A percentile compares a stretch with the other conserved stretches of the same genome.
phyloP scores from a whole-genome alignment of 2,888 invertebrate species.

The Crossocerus cetratus region DNA sequence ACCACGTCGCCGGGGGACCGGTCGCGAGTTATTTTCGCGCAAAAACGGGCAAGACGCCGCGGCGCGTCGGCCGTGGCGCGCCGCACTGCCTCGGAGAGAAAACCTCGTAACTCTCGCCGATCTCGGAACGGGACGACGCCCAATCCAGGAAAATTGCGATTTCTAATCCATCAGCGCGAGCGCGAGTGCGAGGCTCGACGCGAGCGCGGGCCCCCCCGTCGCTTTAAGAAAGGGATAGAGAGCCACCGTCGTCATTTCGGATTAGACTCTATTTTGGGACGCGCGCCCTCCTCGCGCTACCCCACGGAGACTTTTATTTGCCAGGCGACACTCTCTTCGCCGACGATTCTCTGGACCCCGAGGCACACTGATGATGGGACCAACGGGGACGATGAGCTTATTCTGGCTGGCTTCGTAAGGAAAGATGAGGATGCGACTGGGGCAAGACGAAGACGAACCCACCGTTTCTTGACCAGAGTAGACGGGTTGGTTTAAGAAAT shows the following conservation, averaged over 20 bases:
- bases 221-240: not conserved
- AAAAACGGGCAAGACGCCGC: constrained; percentile 55
- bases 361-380: too few relatives aligned
- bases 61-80: constrained; percentile 57
- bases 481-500: too few relatives aligned
- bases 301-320: not conserved
- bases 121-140: constrained; percentile 62
- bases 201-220: not conserved
- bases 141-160: constrained; percentile 67
- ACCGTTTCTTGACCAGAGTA: too few relatives aligned
- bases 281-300: not conserved
- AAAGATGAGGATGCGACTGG: too few relatives aligned
- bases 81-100: constrained; percentile 61
- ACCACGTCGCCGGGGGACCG: constrained; percentile 43
- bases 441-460: too few relatives aligned
- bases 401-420: too few relatives aligned
- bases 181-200: not conserved
- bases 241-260: not conserved
- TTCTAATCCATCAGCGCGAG: constrained; percentile 63
- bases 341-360: not conserved
- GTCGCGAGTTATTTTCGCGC: constrained; percentile 62
- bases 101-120: constrained; percentile 66
- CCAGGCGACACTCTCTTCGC: not conserved
- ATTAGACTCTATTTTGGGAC: constrained; percentile 1
- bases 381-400: too few relatives aligned